Conservation (phyloP, 2,797 vertebrate species). For the Mormyrus proboscirostris region DNA sequence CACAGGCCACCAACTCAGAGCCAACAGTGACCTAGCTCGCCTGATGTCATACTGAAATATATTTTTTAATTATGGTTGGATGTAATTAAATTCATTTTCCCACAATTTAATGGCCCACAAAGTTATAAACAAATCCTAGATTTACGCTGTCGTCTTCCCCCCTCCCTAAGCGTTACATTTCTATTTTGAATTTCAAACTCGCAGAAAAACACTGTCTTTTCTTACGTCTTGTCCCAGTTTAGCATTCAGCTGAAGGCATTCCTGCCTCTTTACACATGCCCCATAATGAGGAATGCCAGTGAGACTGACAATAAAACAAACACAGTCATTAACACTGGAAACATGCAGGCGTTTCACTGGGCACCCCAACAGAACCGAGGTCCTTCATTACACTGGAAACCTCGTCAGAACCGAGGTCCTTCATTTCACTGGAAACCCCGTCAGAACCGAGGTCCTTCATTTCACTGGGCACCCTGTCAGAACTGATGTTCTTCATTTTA, state of each 20-base stretch:
- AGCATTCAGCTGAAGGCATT: not conserved
- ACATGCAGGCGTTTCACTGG: not conserved
- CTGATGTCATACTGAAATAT: conserved; percentile 36
- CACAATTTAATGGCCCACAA: conserved; percentile 27
- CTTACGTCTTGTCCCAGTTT: not conserved
- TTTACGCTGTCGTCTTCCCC: conserved; percentile 18
- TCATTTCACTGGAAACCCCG: not conserved
- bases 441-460: not conserved
- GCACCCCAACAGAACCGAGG: too few species aligned
- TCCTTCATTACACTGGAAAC: not conserved
- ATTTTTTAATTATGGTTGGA: conserved; percentile 36
- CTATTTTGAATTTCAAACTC: conserved; percentile 8
- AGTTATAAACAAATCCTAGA: conserved; percentile 31
- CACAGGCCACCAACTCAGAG: conserved; percentile 25
- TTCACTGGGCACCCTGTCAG: not conserved
- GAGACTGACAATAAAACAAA: not conserved
- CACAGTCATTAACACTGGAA: not conserved
- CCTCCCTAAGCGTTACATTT: not conserved
- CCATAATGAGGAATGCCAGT: not conserved
- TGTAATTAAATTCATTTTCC: conserved; percentile 26
- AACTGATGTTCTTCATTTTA: not conserved
- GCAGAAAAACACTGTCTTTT: not conserved
- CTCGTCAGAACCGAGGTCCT: not conserved
- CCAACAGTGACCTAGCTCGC: conserved; percentile 36
- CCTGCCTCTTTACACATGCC: not conserved